Evolutionary conservation across 2,888 invertebrate species (phyloP).

Genomic region (Allophyes oxyacanthae): DNA sequence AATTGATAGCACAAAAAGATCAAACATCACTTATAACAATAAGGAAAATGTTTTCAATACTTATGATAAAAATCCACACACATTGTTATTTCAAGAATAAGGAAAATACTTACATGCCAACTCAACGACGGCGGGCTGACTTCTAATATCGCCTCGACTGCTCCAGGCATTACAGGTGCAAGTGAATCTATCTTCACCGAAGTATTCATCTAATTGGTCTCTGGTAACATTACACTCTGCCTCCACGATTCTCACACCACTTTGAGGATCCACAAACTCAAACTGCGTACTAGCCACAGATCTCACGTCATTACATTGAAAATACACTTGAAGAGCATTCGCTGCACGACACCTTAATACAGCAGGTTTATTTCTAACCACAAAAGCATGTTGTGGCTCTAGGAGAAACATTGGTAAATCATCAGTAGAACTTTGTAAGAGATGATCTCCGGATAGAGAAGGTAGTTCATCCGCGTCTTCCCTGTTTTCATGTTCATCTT

Average conservation of each 20-base stretch:
- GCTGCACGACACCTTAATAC: conserved; percentile 96
- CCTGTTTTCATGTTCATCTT: conserved; percentile 83
- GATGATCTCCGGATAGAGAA: conserved; percentile 83
- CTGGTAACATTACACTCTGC: conserved; percentile 96
- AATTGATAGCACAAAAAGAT: conserved; percentile 16
- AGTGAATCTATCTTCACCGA: conserved; percentile 96
- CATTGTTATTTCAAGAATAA: background rate
- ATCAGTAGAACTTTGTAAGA: conserved; percentile 89
- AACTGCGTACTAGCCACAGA: conserved; percentile 92
- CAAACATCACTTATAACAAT: conserved; percentile 12
- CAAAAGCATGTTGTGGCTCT: conserved; percentile 96
- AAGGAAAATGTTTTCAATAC: conserved; percentile 29
- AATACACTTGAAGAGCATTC: conserved; percentile 95
- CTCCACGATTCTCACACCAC: conserved; percentile 95
- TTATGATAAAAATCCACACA: conserved; percentile 16
- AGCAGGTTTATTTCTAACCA: conserved; percentile 97
- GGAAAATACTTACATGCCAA: conserved; percentile 96
- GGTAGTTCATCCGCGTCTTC: conserved; percentile 86
- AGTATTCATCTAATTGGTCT: conserved; percentile 97
- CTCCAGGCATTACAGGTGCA: conserved; percentile 99
- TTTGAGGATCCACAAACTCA: conserved; percentile 97
- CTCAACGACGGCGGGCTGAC: conserved; percentile 96
- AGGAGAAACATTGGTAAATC: conserved; percentile 95
- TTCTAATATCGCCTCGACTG: conserved; percentile 95
- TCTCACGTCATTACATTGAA: conserved; percentile 96